A percentile compares a stretch with the other conserved stretches of the same genome.
Conservation (phyloP, 2,888 invertebrate genomes). For the Hirtodrosophila duncani region DNA sequence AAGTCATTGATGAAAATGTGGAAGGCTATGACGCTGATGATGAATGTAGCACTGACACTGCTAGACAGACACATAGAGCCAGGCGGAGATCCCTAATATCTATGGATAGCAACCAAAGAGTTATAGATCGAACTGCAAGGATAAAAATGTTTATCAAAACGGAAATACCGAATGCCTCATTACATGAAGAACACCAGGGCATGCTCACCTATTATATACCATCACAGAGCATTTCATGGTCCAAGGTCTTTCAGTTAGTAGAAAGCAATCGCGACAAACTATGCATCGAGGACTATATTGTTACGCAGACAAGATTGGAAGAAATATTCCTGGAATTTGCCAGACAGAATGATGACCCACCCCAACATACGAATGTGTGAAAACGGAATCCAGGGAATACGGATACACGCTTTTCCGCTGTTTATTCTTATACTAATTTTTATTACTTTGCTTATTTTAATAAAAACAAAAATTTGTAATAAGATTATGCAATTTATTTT, state of each 20-base stretch:
- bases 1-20: too few relatives aligned
- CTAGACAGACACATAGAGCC: too few relatives aligned
- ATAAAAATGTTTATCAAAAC: slow-evolving; percentile 15
- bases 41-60: too few relatives aligned
- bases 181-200: slow-evolving; percentile 82
- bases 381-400: too few relatives aligned
- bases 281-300: slow-evolving; percentile 85
- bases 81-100: too few relatives aligned
- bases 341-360: neutral
- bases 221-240: slow-evolving; percentile 80
- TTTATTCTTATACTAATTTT: too few relatives aligned
- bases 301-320: slow-evolving; percentile 87
- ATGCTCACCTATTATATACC: slow-evolving; percentile 84
- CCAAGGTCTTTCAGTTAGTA: slow-evolving; percentile 83
- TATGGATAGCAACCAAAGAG: neutral
- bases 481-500: too few relatives aligned
- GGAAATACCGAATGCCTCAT: slow-evolving; percentile 5
- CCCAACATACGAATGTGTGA: too few relatives aligned
- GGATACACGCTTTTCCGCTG: too few relatives aligned
- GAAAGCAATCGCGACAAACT: slow-evolving; percentile 80
- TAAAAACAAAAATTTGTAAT: too few relatives aligned
- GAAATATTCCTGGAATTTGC: slow-evolving; percentile 85
- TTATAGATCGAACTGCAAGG: neutral
- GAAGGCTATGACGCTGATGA: too few relatives aligned
- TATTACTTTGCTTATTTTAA: too few relatives aligned